Percentiles rank a stretch among this genome's conserved stretches.
Evolutionary conservation across 2,888 invertebrate species (phyloP).

Genomic region (Petrophora chlorosata): DNA sequence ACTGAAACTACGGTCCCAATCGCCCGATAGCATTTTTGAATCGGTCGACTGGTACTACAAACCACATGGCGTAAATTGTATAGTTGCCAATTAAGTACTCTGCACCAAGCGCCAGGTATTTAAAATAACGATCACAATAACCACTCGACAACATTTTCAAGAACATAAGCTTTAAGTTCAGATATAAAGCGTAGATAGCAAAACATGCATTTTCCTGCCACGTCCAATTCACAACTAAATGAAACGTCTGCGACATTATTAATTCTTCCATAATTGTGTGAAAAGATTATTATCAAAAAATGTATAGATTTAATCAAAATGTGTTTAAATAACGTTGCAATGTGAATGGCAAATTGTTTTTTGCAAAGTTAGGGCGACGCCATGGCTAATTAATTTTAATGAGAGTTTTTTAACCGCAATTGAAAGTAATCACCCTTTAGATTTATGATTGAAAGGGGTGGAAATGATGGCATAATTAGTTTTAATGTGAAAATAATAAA

Average conservation of each 20-base stretch:
- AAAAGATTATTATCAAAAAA: conserved; percentile 28
- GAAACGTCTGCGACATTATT: conserved; percentile 26
- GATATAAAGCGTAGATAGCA: conserved; percentile 27
- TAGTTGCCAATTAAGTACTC: too few species aligned
- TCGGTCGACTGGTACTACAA: too few species aligned
- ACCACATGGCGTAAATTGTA: too few species aligned
- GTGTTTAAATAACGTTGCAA: conserved; percentile 32
- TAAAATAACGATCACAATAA: too few species aligned
- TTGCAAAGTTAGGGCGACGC: conserved; percentile 23
- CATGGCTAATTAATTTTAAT: conserved; percentile 25
- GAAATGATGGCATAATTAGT: conserved; percentile 10
- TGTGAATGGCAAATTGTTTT: conserved; percentile 26
- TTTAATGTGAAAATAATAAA: conserved; percentile 3
- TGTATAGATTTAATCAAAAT: conserved; percentile 28
- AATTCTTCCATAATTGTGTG: conserved; percentile 35
- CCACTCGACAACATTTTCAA: too few species aligned
- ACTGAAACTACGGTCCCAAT: too few species aligned
- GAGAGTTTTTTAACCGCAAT: conserved; percentile 21
- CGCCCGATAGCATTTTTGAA: too few species aligned
- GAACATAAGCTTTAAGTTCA: too few species aligned
- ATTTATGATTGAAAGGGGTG: conserved; percentile 5
- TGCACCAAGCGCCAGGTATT: too few species aligned
- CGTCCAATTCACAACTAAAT: conserved; percentile 19
- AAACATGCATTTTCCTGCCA: conserved; percentile 26
- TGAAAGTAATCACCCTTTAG: too few species aligned